These are phyloP conservation scores for Cordilura impudica DNA, from an alignment of 2,888 invertebrate genomes.

Conservation along the genomic window DNA sequence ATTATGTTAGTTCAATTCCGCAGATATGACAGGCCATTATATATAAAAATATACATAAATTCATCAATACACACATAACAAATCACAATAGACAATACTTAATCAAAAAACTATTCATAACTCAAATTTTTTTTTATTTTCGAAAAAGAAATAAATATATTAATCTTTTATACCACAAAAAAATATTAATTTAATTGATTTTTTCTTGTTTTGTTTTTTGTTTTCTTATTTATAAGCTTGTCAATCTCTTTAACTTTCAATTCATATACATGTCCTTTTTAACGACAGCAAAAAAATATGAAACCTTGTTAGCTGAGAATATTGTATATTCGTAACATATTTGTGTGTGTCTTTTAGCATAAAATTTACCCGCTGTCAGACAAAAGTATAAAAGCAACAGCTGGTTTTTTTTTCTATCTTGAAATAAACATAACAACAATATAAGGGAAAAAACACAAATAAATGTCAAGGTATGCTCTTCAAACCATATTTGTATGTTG, in stretches of 20 bases:
- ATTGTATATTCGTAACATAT: background rate
- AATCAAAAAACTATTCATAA: too few species aligned
- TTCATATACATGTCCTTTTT: background rate
- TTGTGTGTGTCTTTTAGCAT: background rate
- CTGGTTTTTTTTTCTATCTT: constrained; percentile 26
- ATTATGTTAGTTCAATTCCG: too few species aligned
- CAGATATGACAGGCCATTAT: too few species aligned
- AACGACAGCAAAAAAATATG: background rate
- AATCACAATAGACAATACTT: too few species aligned
- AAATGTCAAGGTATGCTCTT: constrained; percentile 50
- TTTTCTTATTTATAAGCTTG: constrained; percentile 33
- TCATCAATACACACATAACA: too few species aligned
- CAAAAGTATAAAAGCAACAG: constrained; percentile 45
- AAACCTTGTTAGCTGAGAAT: background rate
- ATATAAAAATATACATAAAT: too few species aligned
- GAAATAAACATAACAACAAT: constrained; percentile 8
- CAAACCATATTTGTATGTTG: constrained; percentile 42
- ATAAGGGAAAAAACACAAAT: constrained; percentile 44
- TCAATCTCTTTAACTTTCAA: constrained; percentile 27
- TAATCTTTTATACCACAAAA: background rate
- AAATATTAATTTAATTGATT: too few species aligned
- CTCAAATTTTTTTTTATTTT: too few species aligned
- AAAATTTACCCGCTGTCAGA: constrained; percentile 1
- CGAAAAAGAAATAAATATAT: background rate
- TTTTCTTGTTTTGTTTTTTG: too few species aligned